Percentiles rank a stretch among this genome's conserved stretches.
These are phyloP conservation scores for Catharus bicknelli DNA, from an alignment of 2,113 vertebrate species.

Conservation along the genomic window DNA sequence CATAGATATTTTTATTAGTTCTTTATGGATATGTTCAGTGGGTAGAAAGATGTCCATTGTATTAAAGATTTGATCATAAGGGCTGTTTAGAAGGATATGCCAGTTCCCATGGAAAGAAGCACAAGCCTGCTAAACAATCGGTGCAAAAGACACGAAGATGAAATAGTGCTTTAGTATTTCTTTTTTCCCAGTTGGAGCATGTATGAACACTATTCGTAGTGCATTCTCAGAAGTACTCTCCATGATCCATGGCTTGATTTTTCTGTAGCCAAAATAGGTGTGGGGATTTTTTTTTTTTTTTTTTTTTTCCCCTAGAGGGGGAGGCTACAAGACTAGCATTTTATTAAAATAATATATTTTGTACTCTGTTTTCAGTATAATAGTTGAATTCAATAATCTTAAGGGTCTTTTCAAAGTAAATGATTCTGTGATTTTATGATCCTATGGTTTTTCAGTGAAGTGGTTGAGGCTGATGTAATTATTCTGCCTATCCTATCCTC, in stretches of 20 bases:
- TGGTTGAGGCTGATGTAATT: neutral
- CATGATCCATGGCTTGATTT: neutral
- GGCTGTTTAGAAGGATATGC: neutral
- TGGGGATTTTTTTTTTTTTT: neutral
- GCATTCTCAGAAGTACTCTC: neutral
- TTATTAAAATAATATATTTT: neutral
- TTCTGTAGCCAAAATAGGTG: neutral
- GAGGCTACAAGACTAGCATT: neutral
- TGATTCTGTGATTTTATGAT: neutral
- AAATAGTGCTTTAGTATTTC: neutral
- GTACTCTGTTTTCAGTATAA: neutral
- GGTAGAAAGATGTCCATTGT: neutral
- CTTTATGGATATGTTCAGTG: conserved; percentile 45
- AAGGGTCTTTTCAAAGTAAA: neutral
- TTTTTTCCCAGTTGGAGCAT: neutral
- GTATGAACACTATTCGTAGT: neutral
- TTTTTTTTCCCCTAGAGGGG: neutral
- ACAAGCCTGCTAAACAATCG: neutral
- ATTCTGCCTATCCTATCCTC: neutral
- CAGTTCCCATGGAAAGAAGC: neutral
- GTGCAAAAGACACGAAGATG: neutral
- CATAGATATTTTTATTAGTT: conserved; percentile 62
- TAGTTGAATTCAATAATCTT: neutral
- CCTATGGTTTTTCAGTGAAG: neutral
- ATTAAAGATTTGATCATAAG: neutral